These are phyloP conservation scores for Drosophila antonietae DNA, from an alignment of 2,888 invertebrate genomes.

Conservation along the genomic window DNA sequence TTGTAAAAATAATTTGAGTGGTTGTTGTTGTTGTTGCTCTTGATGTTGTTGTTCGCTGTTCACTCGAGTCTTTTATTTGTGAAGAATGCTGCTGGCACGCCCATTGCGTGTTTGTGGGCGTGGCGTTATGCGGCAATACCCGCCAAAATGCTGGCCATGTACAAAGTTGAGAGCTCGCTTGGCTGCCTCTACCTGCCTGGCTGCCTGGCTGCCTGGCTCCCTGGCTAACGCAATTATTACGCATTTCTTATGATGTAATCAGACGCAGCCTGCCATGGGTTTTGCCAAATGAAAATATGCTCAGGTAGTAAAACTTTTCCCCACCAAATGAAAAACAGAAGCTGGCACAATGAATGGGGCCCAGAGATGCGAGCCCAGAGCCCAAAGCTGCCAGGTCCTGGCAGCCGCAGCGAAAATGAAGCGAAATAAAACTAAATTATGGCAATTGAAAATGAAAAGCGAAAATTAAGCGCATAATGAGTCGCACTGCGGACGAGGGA, in stretches of 20 bases:
- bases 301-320: slow-evolving; percentile 54
- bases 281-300: slow-evolving; percentile 70
- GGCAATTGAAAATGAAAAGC: slow-evolving; percentile 83
- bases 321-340: slow-evolving; percentile 22
- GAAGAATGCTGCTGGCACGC: slow-evolving; percentile 38
- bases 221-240: slow-evolving; percentile 77
- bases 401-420: slow-evolving; percentile 61
- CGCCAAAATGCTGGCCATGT: slow-evolving; percentile 35
- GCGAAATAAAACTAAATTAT: slow-evolving; percentile 80
- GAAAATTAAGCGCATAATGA: slow-evolving; percentile 81
- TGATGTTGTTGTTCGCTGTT: slow-evolving; percentile 1
- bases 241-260: slow-evolving; percentile 81
- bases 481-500: slow-evolving; percentile 33
- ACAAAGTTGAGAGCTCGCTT: slow-evolving; percentile 10
- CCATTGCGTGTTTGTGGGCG: slow-evolving; percentile 46
- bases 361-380: background rate
- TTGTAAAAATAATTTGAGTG: slow-evolving; percentile 59
- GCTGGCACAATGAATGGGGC: slow-evolving; percentile 11
- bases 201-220: background rate
- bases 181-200: background rate
- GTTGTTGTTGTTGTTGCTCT: background rate
- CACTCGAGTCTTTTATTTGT: slow-evolving; percentile 40
- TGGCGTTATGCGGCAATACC: slow-evolving; percentile 28
- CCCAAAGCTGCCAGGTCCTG: background rate
- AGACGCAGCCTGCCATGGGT: slow-evolving; percentile 68